phyloP scores from a whole-genome alignment of 2,113 vertebrate species.

The Zosterops lateralis region DNA sequence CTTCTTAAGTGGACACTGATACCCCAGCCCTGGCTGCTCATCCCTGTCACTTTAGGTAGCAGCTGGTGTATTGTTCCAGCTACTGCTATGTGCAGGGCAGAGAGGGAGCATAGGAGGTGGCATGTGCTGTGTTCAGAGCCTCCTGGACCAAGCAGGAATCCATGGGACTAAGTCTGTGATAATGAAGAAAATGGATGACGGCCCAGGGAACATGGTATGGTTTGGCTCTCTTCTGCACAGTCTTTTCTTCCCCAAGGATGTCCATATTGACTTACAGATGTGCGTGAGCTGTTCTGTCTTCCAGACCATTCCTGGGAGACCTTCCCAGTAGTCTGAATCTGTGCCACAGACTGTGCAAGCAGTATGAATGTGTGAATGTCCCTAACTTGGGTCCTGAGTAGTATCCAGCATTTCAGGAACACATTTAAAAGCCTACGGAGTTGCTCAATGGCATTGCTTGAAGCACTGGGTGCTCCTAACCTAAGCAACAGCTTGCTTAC shows the following conservation, averaged over 20 bases:
- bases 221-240: neutral
- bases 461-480: neutral
- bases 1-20: neutral
- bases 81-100: neutral
- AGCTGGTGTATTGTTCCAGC: neutral
- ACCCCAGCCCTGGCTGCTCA: neutral
- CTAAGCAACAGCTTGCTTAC: neutral
- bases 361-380: neutral
- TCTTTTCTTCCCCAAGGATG: neutral
- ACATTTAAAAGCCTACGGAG: fast-evolving
- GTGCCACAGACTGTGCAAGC: neutral
- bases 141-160: neutral
- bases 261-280: fast-evolving
- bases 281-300: neutral
- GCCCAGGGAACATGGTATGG: neutral
- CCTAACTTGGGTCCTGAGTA: neutral
- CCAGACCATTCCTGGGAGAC: neutral
- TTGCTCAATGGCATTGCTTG: neutral
- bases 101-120: fast-evolving
- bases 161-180: neutral
- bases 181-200: neutral
- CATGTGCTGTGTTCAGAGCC: neutral
- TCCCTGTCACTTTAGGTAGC: neutral
- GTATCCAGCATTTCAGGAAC: neutral
- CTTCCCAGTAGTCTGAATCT: neutral